Conservation (phyloP, 35 echinoderm and acorn worm genomes). For the Lytechinus pictus region DNA sequence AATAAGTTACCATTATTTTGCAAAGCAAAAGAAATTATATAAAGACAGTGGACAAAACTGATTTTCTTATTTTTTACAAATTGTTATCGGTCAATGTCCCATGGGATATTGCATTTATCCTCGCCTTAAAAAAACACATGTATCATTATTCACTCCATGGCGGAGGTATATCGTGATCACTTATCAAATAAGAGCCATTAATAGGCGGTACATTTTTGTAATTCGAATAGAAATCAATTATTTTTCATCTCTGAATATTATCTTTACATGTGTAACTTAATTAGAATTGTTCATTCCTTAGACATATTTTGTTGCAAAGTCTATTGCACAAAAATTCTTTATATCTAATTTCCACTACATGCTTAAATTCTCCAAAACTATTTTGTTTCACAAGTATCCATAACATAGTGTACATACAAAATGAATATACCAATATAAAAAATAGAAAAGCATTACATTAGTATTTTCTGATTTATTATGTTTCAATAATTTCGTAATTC, state of each 20-base stretch:
- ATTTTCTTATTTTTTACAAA: background rate
- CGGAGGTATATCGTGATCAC: background rate
- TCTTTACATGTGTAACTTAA: background rate
- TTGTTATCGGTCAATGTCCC: background rate
- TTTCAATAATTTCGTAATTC: no score
- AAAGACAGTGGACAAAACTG: background rate
- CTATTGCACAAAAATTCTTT: no score
- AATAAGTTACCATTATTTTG: background rate
- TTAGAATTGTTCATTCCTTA: background rate
- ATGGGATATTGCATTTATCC: background rate
- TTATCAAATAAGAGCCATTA: background rate
- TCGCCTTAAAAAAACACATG: background rate
- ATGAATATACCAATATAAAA: background rate
- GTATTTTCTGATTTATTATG: background rate
- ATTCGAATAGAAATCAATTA: background rate
- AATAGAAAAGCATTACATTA: background rate
- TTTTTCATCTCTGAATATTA: background rate
- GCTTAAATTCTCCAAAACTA: no score
- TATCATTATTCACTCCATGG: background rate
- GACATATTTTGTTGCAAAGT: background rate
- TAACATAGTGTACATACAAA: no score
- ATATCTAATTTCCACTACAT: background rate
- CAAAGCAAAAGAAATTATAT: background rate
- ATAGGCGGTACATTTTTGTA: background rate
- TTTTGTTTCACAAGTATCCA: no score